Base-by-base conservation (phyloP, 2,797 vertebrate species). In the Sebastes dallii region DNA sequence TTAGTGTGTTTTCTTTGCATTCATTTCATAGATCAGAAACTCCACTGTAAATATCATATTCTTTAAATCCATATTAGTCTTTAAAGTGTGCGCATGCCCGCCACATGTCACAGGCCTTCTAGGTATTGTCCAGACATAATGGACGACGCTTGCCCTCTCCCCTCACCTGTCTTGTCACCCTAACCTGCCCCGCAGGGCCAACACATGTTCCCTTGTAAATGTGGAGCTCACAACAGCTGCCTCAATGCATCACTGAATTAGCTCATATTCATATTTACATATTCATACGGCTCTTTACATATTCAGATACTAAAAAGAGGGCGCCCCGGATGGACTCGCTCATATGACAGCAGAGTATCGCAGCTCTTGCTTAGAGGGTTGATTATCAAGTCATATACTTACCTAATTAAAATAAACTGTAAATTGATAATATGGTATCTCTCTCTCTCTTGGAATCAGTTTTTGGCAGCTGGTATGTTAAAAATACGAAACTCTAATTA, bases 171-270 rank as follows among this genome's bases (percentile, higher is more conserved):
- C 92, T 89, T 89, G 91, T 92, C 91, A 83, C 87, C 89, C 88
- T 89, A 92, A 94, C 91, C 90, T 80, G 87, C 86, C 88, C 93
- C 62, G 84, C 91, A 89, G 91, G 90, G 91, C 89, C 78, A 88
- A 93, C 92, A 94, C 93, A 92, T 94, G 93, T 95, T 94, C 84
- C 89, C 87, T 87, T 93, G 93, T 94, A 91, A 91, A 86, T 27
- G 86, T 78, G 80, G 78, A 75, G 87, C 86, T 89, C 84, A 82
- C 87, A 93, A 86, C 92, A 93, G 91, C 90, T 91, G 90, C 86
- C 83, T 82, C 77, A 59, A 29, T 81, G 92, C 90, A 82, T 85
- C 82, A 75, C 77, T 64, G 88, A 88, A 89, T 93, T 86, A 89
- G 86, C 88, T 92, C 86, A 87, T 91, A 89, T 90, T 92, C 89